Percentiles rank a stretch among this genome's conserved stretches.
phyloP scores from a whole-genome alignment of 2,888 invertebrate genomes.

The Mesorhabditis belari region DNA sequence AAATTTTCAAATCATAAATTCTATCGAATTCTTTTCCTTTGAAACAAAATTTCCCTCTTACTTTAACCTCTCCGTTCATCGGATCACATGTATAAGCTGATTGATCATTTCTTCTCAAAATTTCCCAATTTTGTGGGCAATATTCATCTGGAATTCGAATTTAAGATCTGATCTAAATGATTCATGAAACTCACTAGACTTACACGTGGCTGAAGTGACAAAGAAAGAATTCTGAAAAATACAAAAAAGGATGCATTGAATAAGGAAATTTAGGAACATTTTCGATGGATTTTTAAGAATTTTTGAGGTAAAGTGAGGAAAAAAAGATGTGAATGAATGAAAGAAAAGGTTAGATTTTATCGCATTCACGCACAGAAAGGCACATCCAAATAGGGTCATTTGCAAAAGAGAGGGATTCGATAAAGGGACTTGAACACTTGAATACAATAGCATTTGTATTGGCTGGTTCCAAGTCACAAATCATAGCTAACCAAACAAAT shows the following conservation, averaged over 20 bases:
- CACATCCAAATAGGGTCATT: no score
- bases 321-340: not conserved
- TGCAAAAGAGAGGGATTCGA: no score
- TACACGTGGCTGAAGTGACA: constrained; percentile 10
- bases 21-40: not conserved
- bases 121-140: constrained; percentile 40
- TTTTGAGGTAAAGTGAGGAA: no score
- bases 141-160: constrained; percentile 38
- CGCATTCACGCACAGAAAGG: no score
- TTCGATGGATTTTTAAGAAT: no score
- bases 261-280: no score
- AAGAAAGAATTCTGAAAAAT: not conserved
- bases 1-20: no score
- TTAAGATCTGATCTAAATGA: not conserved
- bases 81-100: constrained; percentile 41
- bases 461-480: no score
- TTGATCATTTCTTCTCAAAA: constrained; percentile 29
- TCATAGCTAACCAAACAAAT: no score
- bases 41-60: not conserved
- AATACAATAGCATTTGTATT: no score
- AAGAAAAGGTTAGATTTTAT: not conserved
- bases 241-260: no score
- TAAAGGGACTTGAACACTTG: no score
- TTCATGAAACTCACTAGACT: constrained; percentile 8
- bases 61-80: constrained; percentile 10